Base-by-base conservation (phyloP, 2,888 invertebrate species). In the Nemurella pictetii region DNA sequence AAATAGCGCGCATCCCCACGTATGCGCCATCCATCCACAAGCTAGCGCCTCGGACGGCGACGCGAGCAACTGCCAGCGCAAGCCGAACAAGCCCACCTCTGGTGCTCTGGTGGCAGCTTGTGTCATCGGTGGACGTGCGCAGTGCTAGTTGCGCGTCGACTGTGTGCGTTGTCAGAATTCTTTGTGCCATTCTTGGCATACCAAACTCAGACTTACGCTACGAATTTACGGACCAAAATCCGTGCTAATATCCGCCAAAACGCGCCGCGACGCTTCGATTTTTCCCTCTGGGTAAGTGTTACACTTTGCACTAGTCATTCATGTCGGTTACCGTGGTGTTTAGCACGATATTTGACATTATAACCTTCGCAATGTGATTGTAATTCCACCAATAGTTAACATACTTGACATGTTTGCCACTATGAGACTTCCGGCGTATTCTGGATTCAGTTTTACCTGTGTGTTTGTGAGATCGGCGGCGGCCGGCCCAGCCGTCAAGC, bases 111-210 rank as follows among this genome's bases (percentile, higher is more conserved):
- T 89, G 89, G 89, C 89, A 89, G 93, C 93, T 93, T 93, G 93
- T 91, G 93, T 94, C 94, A 93, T 94, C 93, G 94, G 92, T 92
- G 15, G 55, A 55, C 55, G 55, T 95, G 95, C 95, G 95, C 95
- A 94, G 93, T 93, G 93, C 89, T 93, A 93, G 93, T 92, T 95
- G 95, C 95, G 95, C 95, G 93, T 93, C 94, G 93, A 94, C 92
- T 93, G 94, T 94, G 93, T 95, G 96, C 96, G 96, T 96, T 96
- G 96, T 96, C 95, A 94, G 94, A 96, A 96, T 96, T 97, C 96
- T 96, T 96, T 96, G 96, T 96, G 96, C 95, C 96, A 97, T 97
- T 96, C 96, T 95, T 95, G 94, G 95, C 96, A 97, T 97, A 96
- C 96, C 96, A 96, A 91, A 91, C 92, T 91, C 91, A 91, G 91